Evolutionary conservation across 1,140 invertebrate genomes (phyloP).

Genomic region (Calosoma granatense): DNA sequence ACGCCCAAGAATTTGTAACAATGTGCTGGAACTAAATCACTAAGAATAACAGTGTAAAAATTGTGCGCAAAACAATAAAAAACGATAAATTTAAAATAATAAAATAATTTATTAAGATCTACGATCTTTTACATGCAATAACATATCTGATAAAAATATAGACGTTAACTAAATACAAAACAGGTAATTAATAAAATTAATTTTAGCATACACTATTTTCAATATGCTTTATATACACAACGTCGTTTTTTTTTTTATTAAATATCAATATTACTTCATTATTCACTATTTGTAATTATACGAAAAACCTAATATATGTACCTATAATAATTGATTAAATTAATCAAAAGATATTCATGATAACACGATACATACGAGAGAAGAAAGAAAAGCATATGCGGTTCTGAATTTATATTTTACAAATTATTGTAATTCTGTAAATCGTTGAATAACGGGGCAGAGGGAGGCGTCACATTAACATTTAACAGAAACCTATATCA

Average conservation of each 20-base stretch:
- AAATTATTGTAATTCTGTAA: too few relatives aligned
- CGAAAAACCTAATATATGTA: neutral
- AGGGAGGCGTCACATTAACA: too few relatives aligned
- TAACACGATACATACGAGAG: slow-evolving; percentile 1
- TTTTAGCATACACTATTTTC: neutral
- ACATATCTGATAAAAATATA: slow-evolving; percentile 7
- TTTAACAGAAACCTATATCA: too few relatives aligned
- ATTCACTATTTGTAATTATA: slow-evolving; percentile 6
- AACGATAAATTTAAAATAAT: slow-evolving; percentile 7
- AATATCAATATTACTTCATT: slow-evolving; percentile 2
- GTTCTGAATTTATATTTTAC: too few relatives aligned
- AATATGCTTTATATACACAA: slow-evolving; percentile 5
- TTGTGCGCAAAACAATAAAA: neutral
- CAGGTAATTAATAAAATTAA: slow-evolving; percentile 7
- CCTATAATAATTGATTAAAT: slow-evolving; percentile 1
- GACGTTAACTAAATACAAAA: slow-evolving; percentile 8
- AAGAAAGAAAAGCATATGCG: neutral
- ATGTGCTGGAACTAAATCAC: slow-evolving; percentile 4
- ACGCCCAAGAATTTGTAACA: neutral
- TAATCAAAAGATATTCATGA: too few relatives aligned
- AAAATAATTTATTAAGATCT: slow-evolving; percentile 9
- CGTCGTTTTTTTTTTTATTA: slow-evolving; percentile 3
- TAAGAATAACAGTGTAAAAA: neutral
- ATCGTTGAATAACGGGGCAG: too few relatives aligned
- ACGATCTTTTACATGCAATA: slow-evolving; percentile 4